Evolutionary conservation across 2,113 vertebrate genomes (phyloP), one percentile per base, ranked within the genome.

Genomic region (Patagioenas fasciata): DNA sequence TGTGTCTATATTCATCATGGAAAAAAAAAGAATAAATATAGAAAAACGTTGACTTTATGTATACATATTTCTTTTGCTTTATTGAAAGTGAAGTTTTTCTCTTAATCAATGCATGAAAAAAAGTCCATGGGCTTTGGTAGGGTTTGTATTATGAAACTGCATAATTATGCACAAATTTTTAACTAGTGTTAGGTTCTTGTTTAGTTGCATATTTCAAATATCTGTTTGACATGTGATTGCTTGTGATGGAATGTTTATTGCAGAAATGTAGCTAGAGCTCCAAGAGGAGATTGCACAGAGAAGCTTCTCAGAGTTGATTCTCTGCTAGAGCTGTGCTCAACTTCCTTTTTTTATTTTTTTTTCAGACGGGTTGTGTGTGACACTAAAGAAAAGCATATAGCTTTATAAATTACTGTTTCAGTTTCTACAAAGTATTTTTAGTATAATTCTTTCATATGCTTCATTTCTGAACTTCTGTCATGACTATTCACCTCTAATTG

Each of bases 131-230:
- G 5, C 38, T 83, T 78, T 10, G 2, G 15, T 57, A 5, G 31
- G 4, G 10, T 78, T 85, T 78, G 42, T 0, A 3, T 54, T 80
- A 62, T 47, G 38, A 34, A 67, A 40, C 38, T 85, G 29, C 57
- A 14, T 36, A 69, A 60, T 1, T 36, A 80, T 70, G 87, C 29
- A 62, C 38, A 44, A 64, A 67, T 94, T 93, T 83, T 91, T 61
- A 69, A 87, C 54, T 31, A 57, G 24, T 24, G 60, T 98, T 94
- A 96, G 95, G 93, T 98, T 98, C 98, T 98, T 97, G 98, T 98
- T 98, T 96, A 97, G 98, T 98, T 96, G 95, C 98, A 98, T 98
- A 98, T 98, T 98, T 98, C 97, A 98, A 98, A 98, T 99, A 97
- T 98, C 98, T 98, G 21, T 96, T 97, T 98, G 98, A 98, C 96